These are phyloP conservation scores for Meteorus cinctellus DNA, from an alignment of 2,888 invertebrate species.

Conservation along the genomic window DNA sequence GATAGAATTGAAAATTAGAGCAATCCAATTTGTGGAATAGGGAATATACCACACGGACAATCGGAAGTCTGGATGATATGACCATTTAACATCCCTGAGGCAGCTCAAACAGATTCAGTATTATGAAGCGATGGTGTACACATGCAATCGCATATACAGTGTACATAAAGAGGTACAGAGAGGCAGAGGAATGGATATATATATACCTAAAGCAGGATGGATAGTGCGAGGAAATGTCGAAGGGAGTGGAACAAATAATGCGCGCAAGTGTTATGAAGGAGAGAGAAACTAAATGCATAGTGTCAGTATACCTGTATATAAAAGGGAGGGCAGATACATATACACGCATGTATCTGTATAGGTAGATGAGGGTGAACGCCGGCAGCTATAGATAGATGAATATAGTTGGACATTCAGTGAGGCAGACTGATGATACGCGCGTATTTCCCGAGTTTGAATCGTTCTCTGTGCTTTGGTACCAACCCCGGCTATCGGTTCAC, in stretches of 20 bases:
- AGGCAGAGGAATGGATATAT: not conserved
- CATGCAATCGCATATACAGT: conserved; percentile 41
- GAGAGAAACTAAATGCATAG: conserved; percentile 7
- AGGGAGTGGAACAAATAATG: conserved; percentile 44
- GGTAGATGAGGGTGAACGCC: conserved; percentile 37
- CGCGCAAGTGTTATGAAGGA: conserved; percentile 41
- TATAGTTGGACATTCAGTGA: conserved; percentile 50
- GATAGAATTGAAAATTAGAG: not conserved
- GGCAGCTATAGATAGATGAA: conserved; percentile 46
- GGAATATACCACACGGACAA: conserved; percentile 1
- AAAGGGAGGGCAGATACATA: conserved; percentile 29
- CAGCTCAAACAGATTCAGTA: conserved; percentile 72
- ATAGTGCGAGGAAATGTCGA: not conserved
- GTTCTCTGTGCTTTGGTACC: conserved; percentile 21
- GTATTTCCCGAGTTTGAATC: conserved; percentile 27
- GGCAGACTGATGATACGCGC: conserved; percentile 49
- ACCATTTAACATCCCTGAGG: conserved; percentile 72
- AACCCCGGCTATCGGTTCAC: conserved; percentile 60
- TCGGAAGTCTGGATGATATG: conserved; percentile 57
- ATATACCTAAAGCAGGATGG: not conserved
- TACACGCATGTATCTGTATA: not conserved
- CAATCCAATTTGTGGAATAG: conserved; percentile 12
- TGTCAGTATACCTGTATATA: no score
- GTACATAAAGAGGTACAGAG: not conserved
- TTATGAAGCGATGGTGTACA: conserved; percentile 67